Base-by-base conservation (phyloP, 2,888 invertebrate species). In the Nowickia ferox region DNA sequence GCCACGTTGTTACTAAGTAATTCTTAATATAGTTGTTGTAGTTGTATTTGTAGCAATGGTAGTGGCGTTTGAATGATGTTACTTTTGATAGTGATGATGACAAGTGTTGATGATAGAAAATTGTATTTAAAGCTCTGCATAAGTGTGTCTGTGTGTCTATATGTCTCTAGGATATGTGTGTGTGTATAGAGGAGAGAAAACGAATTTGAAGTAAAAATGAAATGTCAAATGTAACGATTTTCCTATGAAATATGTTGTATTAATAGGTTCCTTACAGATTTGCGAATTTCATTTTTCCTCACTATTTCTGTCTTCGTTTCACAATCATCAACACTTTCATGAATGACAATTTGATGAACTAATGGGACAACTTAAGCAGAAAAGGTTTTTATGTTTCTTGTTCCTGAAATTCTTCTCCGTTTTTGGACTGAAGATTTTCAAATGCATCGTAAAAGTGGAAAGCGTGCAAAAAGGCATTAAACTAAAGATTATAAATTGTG, bases 81-180 rank as follows among this genome's bases (percentile, higher is more conserved):
- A 75, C 85, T 69, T 85, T 78, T 82, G 85, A 85, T 82, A 69
- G 82, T 78, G 85, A 82, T 82, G 85, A 82, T 85, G 85, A 85
- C 85, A 85, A 85, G 85, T 85, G 85, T 85, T 85, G 85, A 85
- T 82, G 85, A 85, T 82, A 82, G 81, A 85, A 85, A 85, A 85
- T 78, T 82, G 85, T 82, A 81, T 85, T 85, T 82, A 78, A 85
- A 85, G 81, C 82, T 82, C 72, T 48, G 57, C 44, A 68, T 57
- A 77, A 78, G 76, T 81, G 68, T 61, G 77, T 63, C 68, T 48
- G 80, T 48, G n/a, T 63, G 42, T 30, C 30, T 55, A 46, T 66
- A 44, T 61, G 22, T 42, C 30, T 46, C 53, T 42, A 15, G 9
- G 69, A 44, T 46, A 63, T 17, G 53, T 15, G 8, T 17, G 17